phyloP scores from a whole-genome alignment of 2,888 invertebrate species.

The Pandemis heparana region DNA sequence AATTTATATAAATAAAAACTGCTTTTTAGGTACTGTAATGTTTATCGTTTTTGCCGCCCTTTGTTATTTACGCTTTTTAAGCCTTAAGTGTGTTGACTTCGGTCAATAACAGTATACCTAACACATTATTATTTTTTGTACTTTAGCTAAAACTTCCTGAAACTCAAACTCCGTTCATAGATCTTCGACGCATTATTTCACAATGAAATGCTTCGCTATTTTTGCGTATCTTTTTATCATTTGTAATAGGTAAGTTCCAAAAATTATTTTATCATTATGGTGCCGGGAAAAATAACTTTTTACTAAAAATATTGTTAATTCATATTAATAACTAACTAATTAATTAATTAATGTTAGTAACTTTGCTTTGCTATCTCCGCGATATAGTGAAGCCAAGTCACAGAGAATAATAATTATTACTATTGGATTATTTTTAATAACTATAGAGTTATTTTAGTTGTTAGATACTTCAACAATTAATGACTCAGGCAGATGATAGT shows the following conservation, averaged over 20 bases:
- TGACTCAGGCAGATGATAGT: too few relatives aligned
- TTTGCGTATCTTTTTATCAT: slow-evolving; percentile 21
- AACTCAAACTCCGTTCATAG: background rate
- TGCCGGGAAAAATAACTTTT: background rate
- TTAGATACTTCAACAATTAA: too few relatives aligned
- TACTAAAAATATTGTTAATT: too few relatives aligned
- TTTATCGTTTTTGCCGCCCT: background rate
- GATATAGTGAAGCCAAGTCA: too few relatives aligned
- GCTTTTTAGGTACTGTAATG: background rate
- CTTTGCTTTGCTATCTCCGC: too few relatives aligned
- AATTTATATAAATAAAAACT: slow-evolving; percentile 1
- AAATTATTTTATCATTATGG: background rate
- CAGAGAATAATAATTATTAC: too few relatives aligned
- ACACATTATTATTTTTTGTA: background rate
- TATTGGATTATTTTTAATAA: too few relatives aligned
- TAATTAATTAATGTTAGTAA: too few relatives aligned
- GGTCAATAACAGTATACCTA: background rate
- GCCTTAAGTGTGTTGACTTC: background rate
- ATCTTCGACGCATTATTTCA: slow-evolving; percentile 5
- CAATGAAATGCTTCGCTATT: slow-evolving; percentile 23
- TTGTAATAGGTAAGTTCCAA: slow-evolving; percentile 31
- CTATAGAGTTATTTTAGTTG: too few relatives aligned
- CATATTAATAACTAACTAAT: too few relatives aligned
- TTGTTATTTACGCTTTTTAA: background rate
- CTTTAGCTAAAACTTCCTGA: slow-evolving; percentile 27